These are phyloP conservation scores for Lophotis ruficrista DNA, from an alignment of 2,113 vertebrate genomes.

Conservation along the genomic window DNA sequence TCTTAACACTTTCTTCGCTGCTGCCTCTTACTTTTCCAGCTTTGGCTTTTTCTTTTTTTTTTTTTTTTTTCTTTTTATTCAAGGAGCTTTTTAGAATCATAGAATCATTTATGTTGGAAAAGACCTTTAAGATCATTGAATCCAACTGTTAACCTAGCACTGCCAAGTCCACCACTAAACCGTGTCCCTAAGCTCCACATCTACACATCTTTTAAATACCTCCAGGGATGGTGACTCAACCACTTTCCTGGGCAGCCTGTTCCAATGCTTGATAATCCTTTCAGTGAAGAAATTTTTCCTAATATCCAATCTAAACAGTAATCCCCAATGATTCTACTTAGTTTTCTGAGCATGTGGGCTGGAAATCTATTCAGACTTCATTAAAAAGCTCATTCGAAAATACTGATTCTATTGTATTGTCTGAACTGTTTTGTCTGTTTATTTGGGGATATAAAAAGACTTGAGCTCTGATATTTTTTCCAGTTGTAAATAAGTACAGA, in stretches of 20 bases:
- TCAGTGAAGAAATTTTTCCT: too few relatives aligned
- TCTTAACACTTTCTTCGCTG: neutral
- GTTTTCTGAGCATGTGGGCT: conserved; percentile 12
- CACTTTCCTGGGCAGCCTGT: too few relatives aligned
- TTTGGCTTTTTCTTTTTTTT: neutral
- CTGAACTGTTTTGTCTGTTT: neutral
- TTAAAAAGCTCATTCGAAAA: conserved; percentile 26
- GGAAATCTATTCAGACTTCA: conserved; percentile 5
- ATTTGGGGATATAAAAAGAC: neutral
- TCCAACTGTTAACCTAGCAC: too few relatives aligned
- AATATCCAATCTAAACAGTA: neutral
- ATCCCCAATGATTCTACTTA: neutral
- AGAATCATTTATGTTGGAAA: too few relatives aligned
- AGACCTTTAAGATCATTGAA: too few relatives aligned
- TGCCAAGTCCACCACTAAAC: too few relatives aligned
- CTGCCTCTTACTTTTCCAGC: neutral
- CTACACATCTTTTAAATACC: too few relatives aligned
- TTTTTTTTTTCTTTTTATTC: too few relatives aligned
- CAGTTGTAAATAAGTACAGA: neutral
- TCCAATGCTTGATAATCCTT: too few relatives aligned
- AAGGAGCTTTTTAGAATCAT: neutral
- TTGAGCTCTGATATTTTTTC: neutral
- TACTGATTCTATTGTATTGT: neutral
- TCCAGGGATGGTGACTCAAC: too few relatives aligned
- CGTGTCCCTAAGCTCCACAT: too few relatives aligned